These are phyloP conservation scores for Drosophila lutescens DNA, from an alignment of 2,888 invertebrate species.

Conservation along the genomic window DNA sequence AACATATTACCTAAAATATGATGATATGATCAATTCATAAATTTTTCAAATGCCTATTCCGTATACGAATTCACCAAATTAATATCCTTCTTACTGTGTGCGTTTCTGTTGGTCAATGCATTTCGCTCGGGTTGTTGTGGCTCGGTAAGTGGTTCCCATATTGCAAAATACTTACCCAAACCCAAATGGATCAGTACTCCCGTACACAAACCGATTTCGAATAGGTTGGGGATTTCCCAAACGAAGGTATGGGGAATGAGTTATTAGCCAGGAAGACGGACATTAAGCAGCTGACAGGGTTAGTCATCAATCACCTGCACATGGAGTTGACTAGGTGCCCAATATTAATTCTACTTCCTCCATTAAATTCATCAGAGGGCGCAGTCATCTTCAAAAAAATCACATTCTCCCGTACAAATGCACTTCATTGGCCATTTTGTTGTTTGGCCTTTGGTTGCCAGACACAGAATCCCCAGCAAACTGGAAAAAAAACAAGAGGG, in stretches of 20 bases:
- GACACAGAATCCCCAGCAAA: conserved; percentile 21
- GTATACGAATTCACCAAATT: background rate
- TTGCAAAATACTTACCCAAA: conserved; percentile 25
- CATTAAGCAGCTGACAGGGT: conserved; percentile 14
- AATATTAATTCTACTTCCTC: conserved; percentile 14
- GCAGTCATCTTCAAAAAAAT: background rate
- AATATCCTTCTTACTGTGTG: background rate
- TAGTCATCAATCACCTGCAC: conserved; percentile 28
- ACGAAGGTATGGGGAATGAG: conserved; percentile 1
- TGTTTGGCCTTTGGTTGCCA: conserved; percentile 39
- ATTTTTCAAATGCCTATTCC: too few relatives aligned
- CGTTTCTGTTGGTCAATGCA: conserved; percentile 1
- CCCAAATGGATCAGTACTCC: conserved; percentile 24
- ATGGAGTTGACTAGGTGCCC: conserved; percentile 15
- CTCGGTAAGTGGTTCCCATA: conserved; percentile 8
- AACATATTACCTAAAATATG: too few relatives aligned
- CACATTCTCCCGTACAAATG: conserved; percentile 9
- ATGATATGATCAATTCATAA: too few relatives aligned
- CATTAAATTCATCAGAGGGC: conserved; percentile 11
- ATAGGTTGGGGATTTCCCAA: background rate
- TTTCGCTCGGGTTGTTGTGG: conserved; percentile 26
- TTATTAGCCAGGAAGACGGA: conserved; percentile 12
- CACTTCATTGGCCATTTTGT: conserved; percentile 32
- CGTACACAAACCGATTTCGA: conserved; percentile 2
- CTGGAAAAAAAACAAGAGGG: conserved; percentile 38